A percentile compares a stretch with the other conserved stretches of the same genome.
Evolutionary conservation across 2,113 vertebrate species (phyloP).

Genomic region (Dasyurus viverrinus): DNA sequence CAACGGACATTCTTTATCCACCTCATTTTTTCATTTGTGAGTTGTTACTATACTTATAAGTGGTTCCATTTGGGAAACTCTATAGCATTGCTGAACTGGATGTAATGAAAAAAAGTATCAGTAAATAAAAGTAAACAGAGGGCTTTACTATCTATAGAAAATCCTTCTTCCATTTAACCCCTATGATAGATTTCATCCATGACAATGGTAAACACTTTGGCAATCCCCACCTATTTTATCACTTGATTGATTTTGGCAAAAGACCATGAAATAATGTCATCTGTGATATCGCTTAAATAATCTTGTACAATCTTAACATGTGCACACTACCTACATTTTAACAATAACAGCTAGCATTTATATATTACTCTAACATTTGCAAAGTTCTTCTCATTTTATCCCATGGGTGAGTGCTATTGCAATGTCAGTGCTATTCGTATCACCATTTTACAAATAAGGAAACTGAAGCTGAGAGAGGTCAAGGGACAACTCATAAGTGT

Average conservation of each 20-base stretch:
- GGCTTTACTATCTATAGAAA: not conserved
- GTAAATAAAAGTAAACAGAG: not conserved
- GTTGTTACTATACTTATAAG: not conserved
- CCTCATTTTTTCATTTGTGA: not conserved
- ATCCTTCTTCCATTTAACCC: not conserved
- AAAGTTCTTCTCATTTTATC: not conserved
- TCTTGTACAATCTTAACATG: not conserved
- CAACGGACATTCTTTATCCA: not conserved
- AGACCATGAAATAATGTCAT: not conserved
- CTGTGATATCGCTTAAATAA: not conserved
- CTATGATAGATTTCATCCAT: not conserved
- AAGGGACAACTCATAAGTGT: not conserved
- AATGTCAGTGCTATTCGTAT: not conserved
- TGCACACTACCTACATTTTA: not conserved
- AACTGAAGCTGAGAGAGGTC: not conserved
- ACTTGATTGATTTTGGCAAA: not conserved
- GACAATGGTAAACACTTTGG: not conserved
- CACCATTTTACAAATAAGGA: not conserved
- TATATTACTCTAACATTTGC: not conserved
- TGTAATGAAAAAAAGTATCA: not conserved
- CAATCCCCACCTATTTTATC: not conserved
- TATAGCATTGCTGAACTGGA: not conserved
- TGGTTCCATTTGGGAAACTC: not conserved
- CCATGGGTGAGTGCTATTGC: not conserved
- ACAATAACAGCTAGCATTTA: not conserved